Evolutionary conservation across 2,797 vertebrate species (phyloP).

Genomic region (Philypnodon macrostomus): DNA sequence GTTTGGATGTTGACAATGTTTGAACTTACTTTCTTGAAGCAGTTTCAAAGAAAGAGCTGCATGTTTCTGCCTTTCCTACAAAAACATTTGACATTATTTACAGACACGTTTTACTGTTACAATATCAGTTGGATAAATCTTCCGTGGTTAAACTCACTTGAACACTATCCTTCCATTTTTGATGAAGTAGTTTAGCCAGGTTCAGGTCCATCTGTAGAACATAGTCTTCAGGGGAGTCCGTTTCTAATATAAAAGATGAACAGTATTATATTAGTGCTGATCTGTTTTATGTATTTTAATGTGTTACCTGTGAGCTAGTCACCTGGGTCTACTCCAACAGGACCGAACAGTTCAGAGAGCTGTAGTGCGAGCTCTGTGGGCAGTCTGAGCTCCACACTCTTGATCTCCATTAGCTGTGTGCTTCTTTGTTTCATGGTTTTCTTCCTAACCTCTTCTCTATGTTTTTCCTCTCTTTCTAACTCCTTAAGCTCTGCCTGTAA

Average conservation of each 20-base stretch:
- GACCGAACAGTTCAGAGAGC: slow-evolving; percentile 93
- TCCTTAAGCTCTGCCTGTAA: slow-evolving; percentile 61
- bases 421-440: slow-evolving; percentile 33
- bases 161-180: slow-evolving; percentile 95
- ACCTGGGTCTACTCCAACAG: slow-evolving; percentile 94
- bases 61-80: slow-evolving; percentile 86
- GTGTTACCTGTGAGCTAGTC: slow-evolving; percentile 40
- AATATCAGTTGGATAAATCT: no score
- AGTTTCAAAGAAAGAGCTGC: slow-evolving; percentile 79
- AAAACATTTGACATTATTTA: slow-evolving; percentile 18
- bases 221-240: slow-evolving; percentile 86
- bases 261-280: background rate
- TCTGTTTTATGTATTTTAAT: background rate
- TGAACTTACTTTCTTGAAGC: slow-evolving; percentile 78
- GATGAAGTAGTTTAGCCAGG: slow-evolving; percentile 90
- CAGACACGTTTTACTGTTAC: no score
- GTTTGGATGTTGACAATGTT: no score
- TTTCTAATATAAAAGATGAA: slow-evolving; percentile 58
- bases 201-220: slow-evolving; percentile 91
- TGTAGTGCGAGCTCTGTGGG: slow-evolving; percentile 93
- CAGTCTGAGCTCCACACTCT: slow-evolving; percentile 87
- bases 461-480: slow-evolving; percentile 59
- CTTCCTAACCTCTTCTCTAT: slow-evolving; percentile 36
- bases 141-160: slow-evolving; percentile 77
- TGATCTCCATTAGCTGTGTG: slow-evolving; percentile 77